phyloP scores from a whole-genome alignment of 2,797 vertebrate species.

The Otus scops region DNA sequence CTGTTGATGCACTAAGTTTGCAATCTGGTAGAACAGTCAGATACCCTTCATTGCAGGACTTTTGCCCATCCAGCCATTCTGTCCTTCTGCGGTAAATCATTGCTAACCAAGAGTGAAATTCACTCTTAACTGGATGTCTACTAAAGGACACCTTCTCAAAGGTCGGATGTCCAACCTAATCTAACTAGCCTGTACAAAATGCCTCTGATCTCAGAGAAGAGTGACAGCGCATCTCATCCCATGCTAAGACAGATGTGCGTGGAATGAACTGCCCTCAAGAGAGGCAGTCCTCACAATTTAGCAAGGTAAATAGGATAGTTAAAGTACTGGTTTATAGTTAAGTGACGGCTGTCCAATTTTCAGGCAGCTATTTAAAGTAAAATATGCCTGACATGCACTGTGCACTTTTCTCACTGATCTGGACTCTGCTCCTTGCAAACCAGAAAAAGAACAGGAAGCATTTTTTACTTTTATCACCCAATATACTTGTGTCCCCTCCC shows the following conservation, averaged over 20 bases:
- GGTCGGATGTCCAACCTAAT: not conserved
- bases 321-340: not conserved
- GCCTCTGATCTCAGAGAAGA: not conserved
- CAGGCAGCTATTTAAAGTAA: not conserved
- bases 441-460: not conserved
- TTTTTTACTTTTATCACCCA: not conserved
- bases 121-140: not conserved
- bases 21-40: not conserved
- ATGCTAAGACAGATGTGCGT: not conserved
- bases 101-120: not conserved
- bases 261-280: not conserved
- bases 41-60: not conserved
- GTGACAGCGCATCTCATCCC: not conserved
- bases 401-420: not conserved
- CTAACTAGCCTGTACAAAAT: not conserved
- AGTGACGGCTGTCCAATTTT: not conserved
- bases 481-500: not conserved
- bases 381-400: not conserved
- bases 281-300: not conserved
- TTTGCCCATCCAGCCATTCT: not conserved
- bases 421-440: not conserved
- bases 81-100: not conserved
- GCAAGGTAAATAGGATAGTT: not conserved
- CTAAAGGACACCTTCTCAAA: not conserved
- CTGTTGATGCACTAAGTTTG: not conserved